phyloP scores from a whole-genome alignment of 1,140 invertebrate genomes.

The Pogonognathellus flavescens region DNA sequence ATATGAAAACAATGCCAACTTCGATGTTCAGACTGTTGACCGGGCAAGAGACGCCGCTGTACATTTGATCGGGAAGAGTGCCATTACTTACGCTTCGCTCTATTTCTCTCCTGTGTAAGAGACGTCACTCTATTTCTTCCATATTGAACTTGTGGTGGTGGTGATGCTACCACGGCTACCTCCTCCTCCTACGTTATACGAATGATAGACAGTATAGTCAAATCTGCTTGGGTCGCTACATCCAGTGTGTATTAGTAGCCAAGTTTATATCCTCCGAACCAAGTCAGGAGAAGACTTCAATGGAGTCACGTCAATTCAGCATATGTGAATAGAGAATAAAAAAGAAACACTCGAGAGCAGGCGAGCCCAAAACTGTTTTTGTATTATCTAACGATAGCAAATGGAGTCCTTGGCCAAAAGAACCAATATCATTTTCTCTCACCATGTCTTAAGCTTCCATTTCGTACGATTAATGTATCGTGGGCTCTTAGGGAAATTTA shows the following conservation, averaged over 20 bases:
- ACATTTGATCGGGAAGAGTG: slow-evolving; percentile 78
- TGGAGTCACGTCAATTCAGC: slow-evolving; percentile 42
- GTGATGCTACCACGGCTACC: neutral
- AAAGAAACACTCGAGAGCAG: neutral
- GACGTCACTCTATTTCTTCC: slow-evolving; percentile 12
- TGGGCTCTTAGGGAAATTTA: slow-evolving; percentile 34
- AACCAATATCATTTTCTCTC: slow-evolving; percentile 48
- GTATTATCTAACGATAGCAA: slow-evolving; percentile 40
- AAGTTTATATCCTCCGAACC: neutral
- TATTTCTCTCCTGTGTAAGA: slow-evolving; percentile 39
- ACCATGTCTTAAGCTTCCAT: slow-evolving; percentile 42
- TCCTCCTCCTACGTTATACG: no score
- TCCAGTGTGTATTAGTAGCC: neutral
- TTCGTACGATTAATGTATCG: slow-evolving; percentile 45
- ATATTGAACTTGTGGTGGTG: slow-evolving; percentile 18
- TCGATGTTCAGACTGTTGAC: slow-evolving; percentile 99
- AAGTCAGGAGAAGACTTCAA: slow-evolving; percentile 21
- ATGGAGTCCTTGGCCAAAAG: slow-evolving; percentile 46
- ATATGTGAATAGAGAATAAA: slow-evolving; percentile 45
- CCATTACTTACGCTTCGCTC: slow-evolving; percentile 49
- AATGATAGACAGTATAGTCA: no score
- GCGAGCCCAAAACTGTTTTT: slow-evolving; percentile 38
- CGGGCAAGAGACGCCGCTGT: slow-evolving; percentile 98
- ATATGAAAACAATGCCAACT: slow-evolving; percentile 99
- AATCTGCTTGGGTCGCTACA: neutral